phyloP scores from a whole-genome alignment of 2,888 invertebrate genomes.

The Cephus spinipes region DNA sequence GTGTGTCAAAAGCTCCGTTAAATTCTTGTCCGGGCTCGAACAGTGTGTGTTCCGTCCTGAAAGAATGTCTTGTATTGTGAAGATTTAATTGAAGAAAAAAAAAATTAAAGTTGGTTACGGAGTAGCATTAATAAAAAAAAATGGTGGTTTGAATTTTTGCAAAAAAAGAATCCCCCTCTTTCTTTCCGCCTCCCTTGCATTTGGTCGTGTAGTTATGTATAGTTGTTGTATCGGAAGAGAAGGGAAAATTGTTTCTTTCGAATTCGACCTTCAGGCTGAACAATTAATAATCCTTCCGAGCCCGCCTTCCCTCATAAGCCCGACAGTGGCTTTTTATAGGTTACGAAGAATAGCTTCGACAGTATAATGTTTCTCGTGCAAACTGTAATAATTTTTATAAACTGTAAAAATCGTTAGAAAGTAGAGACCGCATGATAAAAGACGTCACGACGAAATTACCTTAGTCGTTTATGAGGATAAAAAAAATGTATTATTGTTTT shows the following conservation, averaged over 20 bases:
- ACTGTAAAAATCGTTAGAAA: conserved; percentile 6
- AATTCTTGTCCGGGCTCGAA: not conserved
- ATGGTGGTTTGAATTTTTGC: not conserved
- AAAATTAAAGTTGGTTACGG: not conserved
- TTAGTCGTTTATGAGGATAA: not conserved
- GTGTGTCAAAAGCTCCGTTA: not conserved
- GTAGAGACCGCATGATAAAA: not conserved
- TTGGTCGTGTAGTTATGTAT: not conserved
- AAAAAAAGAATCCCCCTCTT: not conserved
- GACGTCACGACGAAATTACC: not conserved
- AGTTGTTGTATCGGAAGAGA: not conserved
- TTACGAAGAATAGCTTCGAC: not conserved
- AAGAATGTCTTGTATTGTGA: not conserved
- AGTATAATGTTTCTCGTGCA: not conserved
- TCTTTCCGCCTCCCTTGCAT: not conserved
- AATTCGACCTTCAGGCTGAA: not conserved
- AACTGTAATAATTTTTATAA: not conserved
- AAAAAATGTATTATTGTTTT: not conserved
- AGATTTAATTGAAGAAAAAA: not conserved
- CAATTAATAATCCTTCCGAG: not conserved
- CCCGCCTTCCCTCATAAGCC: not conserved
- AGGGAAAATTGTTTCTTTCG: not conserved
- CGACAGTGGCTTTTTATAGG: not conserved
- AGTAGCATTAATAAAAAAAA: not conserved
- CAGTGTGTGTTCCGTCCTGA: not conserved